Evolutionary conservation across 2,888 invertebrate species (phyloP), one percentile per base, ranked within the genome.

Genomic region (Lycia hirtaria): DNA sequence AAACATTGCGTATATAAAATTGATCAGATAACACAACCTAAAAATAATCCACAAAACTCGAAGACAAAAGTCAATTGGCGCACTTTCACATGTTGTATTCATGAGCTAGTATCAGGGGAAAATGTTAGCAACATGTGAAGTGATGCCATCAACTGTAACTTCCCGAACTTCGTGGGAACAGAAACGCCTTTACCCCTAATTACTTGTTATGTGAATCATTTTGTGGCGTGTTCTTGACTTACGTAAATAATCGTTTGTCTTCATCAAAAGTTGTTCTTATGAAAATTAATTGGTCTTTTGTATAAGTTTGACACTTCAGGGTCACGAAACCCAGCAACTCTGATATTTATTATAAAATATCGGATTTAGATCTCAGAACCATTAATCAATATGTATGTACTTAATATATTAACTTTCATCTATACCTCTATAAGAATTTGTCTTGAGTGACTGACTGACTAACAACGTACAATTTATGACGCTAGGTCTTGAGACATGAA

Each of bases 221-320:
- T 32, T 49, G 52, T 58, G 52, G 52, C 52, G 37, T 53, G 57
- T 53, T 48, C 57, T 52, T 40, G 33, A 43, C 24, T 30, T 53
- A 41, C 48, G 49, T 22, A 58, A 52, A 45, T 51, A 58, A 41
- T 52, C 57, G 47, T 58, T 58, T 53, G 48, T 58, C 57, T 58
- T 58, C 48, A 53, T 58, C 52, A 53, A 28, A 47, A 58, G 12
- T 48, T 58, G 5, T 33, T 47, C 28, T 51, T 43, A 26, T 43
- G 35, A 32, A 53, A 58, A 53, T 58, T 58, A 58, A 58, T 58
- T 49, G 43, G 37, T 37, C 24, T 19, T 38, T 49, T 58, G 37
- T 48, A 35, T 32, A 58, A 58, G 37, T 58, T 49, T 48, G 52
- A 43, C 57, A 43, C 30, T 58, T 58, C 35, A 58, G 43, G 47